phyloP scores from a whole-genome alignment of 2,888 invertebrate species.

The Copidosoma aretas region DNA sequence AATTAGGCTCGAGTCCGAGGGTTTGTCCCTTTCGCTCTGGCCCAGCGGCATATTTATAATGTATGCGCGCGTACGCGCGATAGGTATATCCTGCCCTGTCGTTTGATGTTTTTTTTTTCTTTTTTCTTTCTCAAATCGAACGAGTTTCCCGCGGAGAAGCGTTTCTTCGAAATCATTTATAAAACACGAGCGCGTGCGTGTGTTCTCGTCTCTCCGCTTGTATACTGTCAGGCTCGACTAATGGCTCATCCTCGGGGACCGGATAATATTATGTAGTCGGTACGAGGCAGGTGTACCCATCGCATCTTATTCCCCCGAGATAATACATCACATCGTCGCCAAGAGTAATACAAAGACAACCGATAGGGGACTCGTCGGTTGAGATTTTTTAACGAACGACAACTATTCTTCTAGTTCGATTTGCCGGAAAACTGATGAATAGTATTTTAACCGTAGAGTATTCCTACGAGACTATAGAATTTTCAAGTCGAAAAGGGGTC shows the following conservation, averaged over 20 bases:
- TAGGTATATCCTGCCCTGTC: too few relatives aligned
- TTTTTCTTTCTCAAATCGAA: constrained; percentile 16
- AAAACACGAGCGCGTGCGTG: constrained; percentile 11
- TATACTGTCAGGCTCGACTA: constrained; percentile 37
- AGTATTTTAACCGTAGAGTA: too few relatives aligned
- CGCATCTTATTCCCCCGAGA: background rate
- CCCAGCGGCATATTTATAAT: too few relatives aligned
- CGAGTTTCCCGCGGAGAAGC: constrained; percentile 31
- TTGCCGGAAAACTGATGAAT: too few relatives aligned
- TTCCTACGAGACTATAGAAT: too few relatives aligned
- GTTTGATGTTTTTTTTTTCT: background rate
- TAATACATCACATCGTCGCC: constrained; percentile 20
- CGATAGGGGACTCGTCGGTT: too few relatives aligned
- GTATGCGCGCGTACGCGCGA: too few relatives aligned
- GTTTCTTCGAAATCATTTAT: constrained; percentile 39
- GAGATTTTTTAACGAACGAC: too few relatives aligned
- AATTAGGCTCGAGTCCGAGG: background rate
- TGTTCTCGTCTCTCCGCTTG: constrained; percentile 10
- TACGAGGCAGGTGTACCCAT: too few relatives aligned
- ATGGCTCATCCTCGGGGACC: constrained; percentile 29
- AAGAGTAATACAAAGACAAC: too few relatives aligned
- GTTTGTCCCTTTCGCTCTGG: background rate
- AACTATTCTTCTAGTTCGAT: too few relatives aligned
- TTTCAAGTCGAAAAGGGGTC: too few relatives aligned
- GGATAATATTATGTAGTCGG: constrained; percentile 13